A percentile compares a stretch with the other conserved stretches of the same genome.
These are phyloP conservation scores for Mechanitis mazaeus DNA, from an alignment of 2,888 invertebrate species.

Conservation along the genomic window DNA sequence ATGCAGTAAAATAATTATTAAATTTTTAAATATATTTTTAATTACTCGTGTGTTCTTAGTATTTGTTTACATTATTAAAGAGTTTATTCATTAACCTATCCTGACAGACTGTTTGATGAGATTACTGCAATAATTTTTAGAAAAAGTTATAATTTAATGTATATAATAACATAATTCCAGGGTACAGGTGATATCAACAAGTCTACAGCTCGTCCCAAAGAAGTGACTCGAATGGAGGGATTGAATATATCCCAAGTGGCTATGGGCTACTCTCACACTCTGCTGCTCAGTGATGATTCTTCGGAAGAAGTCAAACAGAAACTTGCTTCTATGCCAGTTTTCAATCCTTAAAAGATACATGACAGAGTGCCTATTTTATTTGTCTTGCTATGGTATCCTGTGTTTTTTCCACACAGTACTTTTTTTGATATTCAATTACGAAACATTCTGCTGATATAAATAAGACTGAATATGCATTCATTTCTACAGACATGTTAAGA, in stretches of 20 bases:
- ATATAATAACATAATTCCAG: slow-evolving; percentile 54
- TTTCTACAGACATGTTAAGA: too few relatives aligned
- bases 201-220: slow-evolving; percentile 91
- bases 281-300: slow-evolving; percentile 78
- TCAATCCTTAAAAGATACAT: slow-evolving; percentile 16
- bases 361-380: not conserved
- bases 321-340: slow-evolving; percentile 65
- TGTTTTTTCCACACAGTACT: too few relatives aligned
- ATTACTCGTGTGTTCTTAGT: too few relatives aligned
- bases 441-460: too few relatives aligned
- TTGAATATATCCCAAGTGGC: slow-evolving; percentile 85
- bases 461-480: too few relatives aligned
- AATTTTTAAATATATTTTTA: too few relatives aligned
- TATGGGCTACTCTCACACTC: slow-evolving; percentile 91
- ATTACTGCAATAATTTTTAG: too few relatives aligned
- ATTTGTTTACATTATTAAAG: too few relatives aligned
- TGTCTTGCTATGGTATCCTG: not conserved
- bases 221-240: slow-evolving; percentile 86
- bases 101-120: too few relatives aligned
- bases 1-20: too few relatives aligned
- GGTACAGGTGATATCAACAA: slow-evolving; percentile 93
- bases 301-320: slow-evolving; percentile 73
- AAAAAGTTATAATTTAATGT: not conserved
- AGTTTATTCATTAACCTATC: too few relatives aligned
- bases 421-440: too few relatives aligned